Percentiles rank a stretch among this genome's conserved stretches.
Evolutionary conservation across 2,797 vertebrate species (phyloP).

Genomic region (Poecilia velifera): DNA sequence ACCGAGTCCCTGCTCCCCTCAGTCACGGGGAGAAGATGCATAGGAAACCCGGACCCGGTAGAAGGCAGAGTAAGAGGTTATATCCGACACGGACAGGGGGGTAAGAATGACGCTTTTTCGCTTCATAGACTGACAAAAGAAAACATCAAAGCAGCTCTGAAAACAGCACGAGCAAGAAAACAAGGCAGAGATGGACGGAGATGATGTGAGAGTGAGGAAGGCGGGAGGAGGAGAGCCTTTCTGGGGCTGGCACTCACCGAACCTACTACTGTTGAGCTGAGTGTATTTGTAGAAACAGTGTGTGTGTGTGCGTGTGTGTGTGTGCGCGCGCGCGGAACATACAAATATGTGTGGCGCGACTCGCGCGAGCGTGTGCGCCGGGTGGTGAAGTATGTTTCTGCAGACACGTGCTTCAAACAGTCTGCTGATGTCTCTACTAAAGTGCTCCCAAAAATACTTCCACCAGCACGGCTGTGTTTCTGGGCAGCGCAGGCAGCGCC

Average conservation of each 20-base stretch:
- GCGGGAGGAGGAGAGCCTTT: slow-evolving; percentile 48
- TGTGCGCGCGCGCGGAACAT: slow-evolving; percentile 10
- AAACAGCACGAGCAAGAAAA: slow-evolving; percentile 30
- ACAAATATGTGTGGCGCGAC: slow-evolving; percentile 28
- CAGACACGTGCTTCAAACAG: slow-evolving; percentile 12
- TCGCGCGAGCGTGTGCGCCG: slow-evolving; percentile 26
- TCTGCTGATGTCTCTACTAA: slow-evolving; percentile 12
- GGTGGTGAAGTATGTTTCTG: slow-evolving; percentile 24
- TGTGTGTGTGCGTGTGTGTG: slow-evolving; percentile 14
- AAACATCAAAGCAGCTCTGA: slow-evolving; percentile 30
- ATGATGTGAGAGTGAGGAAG: slow-evolving; percentile 21
- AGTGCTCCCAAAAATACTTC: slow-evolving; percentile 17
- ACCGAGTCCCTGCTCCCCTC: slow-evolving; percentile 59
- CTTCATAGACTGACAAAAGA: slow-evolving; percentile 35
- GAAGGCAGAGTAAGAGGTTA: slow-evolving; percentile 42
- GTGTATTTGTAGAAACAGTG: slow-evolving; percentile 54
- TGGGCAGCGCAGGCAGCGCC: background rate
- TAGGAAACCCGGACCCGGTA: slow-evolving; percentile 47
- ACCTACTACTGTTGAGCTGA: slow-evolving; percentile 63
- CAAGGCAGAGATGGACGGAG: slow-evolving; percentile 8
- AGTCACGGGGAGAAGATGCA: slow-evolving; percentile 57
- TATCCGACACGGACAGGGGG: slow-evolving; percentile 18
- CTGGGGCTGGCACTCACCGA: slow-evolving; percentile 59
- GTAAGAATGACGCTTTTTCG: slow-evolving; percentile 27
- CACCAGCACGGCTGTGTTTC: background rate